phyloP scores from a whole-genome alignment of 2,888 invertebrate species.

The Trachelus stipa region DNA sequence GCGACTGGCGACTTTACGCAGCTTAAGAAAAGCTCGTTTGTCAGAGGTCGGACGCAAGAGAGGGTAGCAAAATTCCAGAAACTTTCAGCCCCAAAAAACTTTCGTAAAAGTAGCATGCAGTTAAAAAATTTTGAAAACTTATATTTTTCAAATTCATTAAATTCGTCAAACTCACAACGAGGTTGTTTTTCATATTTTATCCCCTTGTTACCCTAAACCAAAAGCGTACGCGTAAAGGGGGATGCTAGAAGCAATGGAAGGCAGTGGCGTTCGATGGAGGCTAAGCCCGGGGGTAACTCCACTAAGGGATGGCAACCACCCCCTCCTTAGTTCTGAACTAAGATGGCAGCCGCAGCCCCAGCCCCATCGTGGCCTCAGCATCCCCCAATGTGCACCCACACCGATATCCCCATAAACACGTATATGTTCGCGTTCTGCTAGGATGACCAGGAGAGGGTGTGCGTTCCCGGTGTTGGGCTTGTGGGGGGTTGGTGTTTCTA shows the following conservation, averaged over 20 bases:
- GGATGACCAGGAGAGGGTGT: not conserved
- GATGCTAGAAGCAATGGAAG: not conserved
- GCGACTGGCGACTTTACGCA: not conserved
- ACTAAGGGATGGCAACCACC: slow-evolving; percentile 46
- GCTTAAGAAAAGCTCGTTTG: not conserved
- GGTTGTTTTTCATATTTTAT: not conserved
- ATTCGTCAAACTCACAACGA: not conserved
- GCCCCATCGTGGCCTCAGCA: slow-evolving; percentile 7
- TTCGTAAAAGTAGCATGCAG: not conserved
- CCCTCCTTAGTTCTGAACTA: slow-evolving; percentile 64
- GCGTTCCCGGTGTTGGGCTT: not conserved
- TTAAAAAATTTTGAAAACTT: not conserved
- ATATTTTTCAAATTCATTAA: not conserved
- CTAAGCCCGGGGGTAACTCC: slow-evolving; percentile 36
- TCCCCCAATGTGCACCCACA: slow-evolving; percentile 14
- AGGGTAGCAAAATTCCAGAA: not conserved
- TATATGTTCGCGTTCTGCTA: not conserved
- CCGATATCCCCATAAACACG: slow-evolving; percentile 1
- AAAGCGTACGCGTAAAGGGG: not conserved
- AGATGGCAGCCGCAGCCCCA: slow-evolving; percentile 58
- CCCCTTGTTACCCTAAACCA: not conserved
- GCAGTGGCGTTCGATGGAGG: slow-evolving; percentile 23
- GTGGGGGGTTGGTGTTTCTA: not conserved
- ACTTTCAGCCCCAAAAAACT: not conserved
- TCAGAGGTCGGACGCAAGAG: not conserved